Conservation (phyloP, 2,113 vertebrate genomes). For the Gallinago media region DNA sequence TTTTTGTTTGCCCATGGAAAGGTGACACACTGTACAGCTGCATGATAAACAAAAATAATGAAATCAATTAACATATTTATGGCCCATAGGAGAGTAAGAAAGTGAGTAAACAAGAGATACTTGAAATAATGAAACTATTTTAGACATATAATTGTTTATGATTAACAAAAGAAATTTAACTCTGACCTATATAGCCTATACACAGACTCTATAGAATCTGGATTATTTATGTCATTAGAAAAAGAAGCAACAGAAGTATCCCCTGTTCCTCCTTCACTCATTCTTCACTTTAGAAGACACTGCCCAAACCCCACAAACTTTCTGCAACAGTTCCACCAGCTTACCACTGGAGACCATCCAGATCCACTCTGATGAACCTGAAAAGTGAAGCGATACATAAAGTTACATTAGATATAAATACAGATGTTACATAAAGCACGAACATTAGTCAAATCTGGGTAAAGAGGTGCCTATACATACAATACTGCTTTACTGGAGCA, state of each 20-base stretch:
- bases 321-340: constrained; percentile 25
- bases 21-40: neutral
- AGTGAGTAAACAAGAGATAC: neutral
- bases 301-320: neutral
- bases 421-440: accelerated
- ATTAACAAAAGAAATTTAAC: neutral
- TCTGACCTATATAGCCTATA: neutral
- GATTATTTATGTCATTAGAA: neutral
- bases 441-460: accelerated
- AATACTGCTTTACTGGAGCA: neutral
- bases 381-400: neutral
- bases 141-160: neutral
- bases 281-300: neutral
- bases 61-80: neutral
- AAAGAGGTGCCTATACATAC: neutral
- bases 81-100: neutral
- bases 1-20: neutral
- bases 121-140: neutral
- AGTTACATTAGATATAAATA: neutral
- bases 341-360: constrained; percentile 99
- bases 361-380: constrained; percentile 98
- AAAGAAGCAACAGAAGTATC: neutral
- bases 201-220: accelerated
- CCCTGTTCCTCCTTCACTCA: neutral
- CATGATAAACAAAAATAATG: accelerated